These are phyloP conservation scores for Monarcha castaneiventris DNA, from an alignment of 2,113 vertebrate genomes.

Conservation along the genomic window DNA sequence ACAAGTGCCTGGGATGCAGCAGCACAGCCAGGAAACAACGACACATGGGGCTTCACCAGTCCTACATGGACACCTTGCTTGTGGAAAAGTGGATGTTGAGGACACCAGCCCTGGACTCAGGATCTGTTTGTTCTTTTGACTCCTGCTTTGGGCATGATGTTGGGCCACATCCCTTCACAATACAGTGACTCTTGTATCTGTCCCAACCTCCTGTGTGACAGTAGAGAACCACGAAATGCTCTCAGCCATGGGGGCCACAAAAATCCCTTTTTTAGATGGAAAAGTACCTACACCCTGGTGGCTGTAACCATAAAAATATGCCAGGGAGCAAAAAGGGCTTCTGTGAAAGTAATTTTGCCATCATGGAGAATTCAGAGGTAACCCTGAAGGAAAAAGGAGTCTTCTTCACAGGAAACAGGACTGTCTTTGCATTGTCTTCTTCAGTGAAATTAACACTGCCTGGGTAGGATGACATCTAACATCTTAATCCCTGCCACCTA, in stretches of 20 bases:
- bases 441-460: neutral
- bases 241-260: neutral
- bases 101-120: neutral
- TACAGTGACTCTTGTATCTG: rapidly evolving
- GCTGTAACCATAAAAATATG: neutral
- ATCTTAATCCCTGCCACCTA: neutral
- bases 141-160: neutral
- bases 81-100: neutral
- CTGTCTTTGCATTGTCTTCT: neutral
- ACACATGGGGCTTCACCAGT: neutral
- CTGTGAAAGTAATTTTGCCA: neutral
- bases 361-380: neutral
- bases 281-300: neutral
- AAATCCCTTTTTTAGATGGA: neutral
- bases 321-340: neutral
- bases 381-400: neutral
- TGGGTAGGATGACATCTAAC: neutral
- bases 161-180: neutral
- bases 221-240: neutral
- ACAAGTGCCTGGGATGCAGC: neutral
- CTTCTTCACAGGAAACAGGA: neutral
- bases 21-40: neutral
- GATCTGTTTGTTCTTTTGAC: neutral
- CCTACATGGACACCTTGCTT: neutral
- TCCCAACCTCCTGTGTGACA: rapidly evolving